Conservation (phyloP, 1,140 invertebrate genomes). For the Leucophenga varia region DNA sequence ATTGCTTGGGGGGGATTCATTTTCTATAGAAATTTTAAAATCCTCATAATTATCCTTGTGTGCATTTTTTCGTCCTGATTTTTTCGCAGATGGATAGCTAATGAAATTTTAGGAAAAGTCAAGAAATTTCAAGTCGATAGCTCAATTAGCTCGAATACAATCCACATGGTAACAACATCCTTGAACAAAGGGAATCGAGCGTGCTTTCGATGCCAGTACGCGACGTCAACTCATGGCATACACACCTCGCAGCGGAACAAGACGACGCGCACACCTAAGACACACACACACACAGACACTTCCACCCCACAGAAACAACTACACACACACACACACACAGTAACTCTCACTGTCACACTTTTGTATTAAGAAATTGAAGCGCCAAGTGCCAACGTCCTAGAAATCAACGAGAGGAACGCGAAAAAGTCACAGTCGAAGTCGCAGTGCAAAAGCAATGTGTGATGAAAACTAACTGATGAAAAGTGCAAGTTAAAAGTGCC, state of each 20-base stretch:
- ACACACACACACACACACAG: too few relatives aligned
- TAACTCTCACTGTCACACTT: conserved; percentile 10
- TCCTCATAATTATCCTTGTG: too few relatives aligned
- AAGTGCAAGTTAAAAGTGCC: conserved; percentile 48
- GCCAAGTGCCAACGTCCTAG: conserved; percentile 39
- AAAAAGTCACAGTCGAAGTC: too few relatives aligned
- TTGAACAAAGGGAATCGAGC: conserved; percentile 39
- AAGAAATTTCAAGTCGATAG: conserved; percentile 11
- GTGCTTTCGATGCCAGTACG: conserved; percentile 40
- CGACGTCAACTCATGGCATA: conserved; percentile 41
- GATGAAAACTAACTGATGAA: conserved; percentile 10
- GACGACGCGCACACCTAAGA: conserved; percentile 7
- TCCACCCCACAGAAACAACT: too few relatives aligned
- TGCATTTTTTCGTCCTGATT: too few relatives aligned
- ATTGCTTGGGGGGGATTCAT: conserved; percentile 28
- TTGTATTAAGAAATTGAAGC: conserved; percentile 29
- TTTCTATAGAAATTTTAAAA: too few relatives aligned
- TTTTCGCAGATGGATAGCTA: too few relatives aligned
- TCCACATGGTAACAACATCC: conserved; percentile 40
- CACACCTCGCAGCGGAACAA: conserved; percentile 29
- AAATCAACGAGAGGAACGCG: conserved; percentile 24
- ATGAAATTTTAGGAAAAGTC: too few relatives aligned
- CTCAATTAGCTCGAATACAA: conserved; percentile 28
- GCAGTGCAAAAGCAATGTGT: too few relatives aligned
- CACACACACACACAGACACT: conserved; percentile 2